Base-by-base conservation (phyloP, 1,140 invertebrate species). In the Orussus abietinus region DNA sequence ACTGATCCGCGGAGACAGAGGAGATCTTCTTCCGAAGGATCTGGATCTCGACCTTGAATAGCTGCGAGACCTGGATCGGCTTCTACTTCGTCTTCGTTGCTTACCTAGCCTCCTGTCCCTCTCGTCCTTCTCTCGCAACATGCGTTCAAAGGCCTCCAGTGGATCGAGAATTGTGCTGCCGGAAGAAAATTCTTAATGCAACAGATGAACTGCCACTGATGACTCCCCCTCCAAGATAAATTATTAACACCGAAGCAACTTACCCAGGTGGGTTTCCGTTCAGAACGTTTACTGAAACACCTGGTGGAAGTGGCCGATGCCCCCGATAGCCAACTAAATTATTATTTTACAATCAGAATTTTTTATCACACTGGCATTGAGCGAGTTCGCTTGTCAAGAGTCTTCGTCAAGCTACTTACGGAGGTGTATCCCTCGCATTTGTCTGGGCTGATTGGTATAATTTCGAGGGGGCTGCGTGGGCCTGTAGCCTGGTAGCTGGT, bases 71-170 rank as follows among this genome's bases (percentile, higher is more conserved):
- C 75, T 63, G 9, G 74, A 70, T 40, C 69, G 60, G 19, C 57
- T 69, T 50, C 65, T 56, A 25, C 66, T 65, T 21, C 78, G 74
- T 13, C 80, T 74, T 11, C 81, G 74, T 41, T 81, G 77, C 35
- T 79, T 77, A 42, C 83, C 82, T 32, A 84, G 74, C 20, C 82
- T 76, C 46, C 80, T 72, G 39, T 83, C 80, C 22, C 80, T 71
- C 61, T 84, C 83, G 64, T 90, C 87, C 70, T 90, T 90, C 63
- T 92, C 88, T 43, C 83, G 76, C 45, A 92, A 76, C 70, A 92
- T 86, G 47, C 86, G 75, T 60, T 91, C 84, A 66, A 92, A 93
- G 33, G 86, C 86, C 62, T 88, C 87, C 48, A 92, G 62, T 6
- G 87, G 86, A 69, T 92, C 88, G 56, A 88, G 84, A 35, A 85